These are phyloP conservation scores for Mystacornis crossleyi DNA, from an alignment of 2,113 vertebrate genomes.

Conservation along the genomic window DNA sequence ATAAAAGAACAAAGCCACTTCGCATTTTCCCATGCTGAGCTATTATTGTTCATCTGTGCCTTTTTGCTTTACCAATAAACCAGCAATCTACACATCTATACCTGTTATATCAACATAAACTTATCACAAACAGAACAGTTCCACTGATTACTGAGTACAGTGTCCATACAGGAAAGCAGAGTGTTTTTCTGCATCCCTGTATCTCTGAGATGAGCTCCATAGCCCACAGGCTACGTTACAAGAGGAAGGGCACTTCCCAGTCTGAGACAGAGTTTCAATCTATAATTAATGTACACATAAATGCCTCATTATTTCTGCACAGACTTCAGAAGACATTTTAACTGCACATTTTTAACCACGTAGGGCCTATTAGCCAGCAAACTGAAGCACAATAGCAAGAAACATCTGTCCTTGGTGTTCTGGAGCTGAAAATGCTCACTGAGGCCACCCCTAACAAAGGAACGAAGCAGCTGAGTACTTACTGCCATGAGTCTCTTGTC, in stretches of 20 bases:
- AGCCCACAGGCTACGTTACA: neutral
- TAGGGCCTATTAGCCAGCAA: neutral
- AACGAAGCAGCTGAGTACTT: neutral
- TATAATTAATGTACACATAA: neutral
- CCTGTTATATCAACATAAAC: neutral
- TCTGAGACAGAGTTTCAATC: neutral
- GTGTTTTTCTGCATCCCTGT: neutral
- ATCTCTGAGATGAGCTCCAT: neutral
- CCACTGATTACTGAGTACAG: neutral
- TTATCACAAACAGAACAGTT: neutral
- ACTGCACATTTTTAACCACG: neutral
- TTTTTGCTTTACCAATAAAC: neutral
- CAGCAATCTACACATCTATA: neutral
- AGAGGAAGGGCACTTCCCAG: neutral
- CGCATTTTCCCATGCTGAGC: neutral
- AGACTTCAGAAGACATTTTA: neutral
- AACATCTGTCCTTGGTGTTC: neutral
- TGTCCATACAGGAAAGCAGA: neutral
- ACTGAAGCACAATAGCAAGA: neutral
- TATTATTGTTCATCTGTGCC: neutral
- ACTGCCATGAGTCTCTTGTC: fast-evolving
- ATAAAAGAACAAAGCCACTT: neutral
- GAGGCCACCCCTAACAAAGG: neutral
- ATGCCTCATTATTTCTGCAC: constrained; percentile 2
- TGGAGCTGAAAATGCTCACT: neutral